phyloP scores from a whole-genome alignment of 2,797 vertebrate species.

The Anas bahamensis region DNA sequence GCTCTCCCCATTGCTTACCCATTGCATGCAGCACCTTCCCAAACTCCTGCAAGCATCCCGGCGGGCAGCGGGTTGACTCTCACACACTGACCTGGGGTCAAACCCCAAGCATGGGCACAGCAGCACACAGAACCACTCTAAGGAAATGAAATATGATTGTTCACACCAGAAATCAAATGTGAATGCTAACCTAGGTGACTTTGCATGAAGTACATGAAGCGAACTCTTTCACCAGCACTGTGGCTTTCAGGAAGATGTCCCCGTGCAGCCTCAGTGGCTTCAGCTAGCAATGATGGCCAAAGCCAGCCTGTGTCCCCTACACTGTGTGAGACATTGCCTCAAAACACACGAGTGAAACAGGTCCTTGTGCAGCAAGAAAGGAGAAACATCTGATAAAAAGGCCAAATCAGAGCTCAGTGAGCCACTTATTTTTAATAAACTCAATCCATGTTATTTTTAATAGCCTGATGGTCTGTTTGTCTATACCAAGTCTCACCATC shows the following conservation, averaged over 20 bases:
- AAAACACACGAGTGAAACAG: rapidly evolving
- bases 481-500: background rate
- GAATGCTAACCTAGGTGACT: background rate
- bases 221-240: background rate
- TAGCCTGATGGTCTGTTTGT: background rate
- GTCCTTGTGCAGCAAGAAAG: background rate
- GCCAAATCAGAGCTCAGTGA: background rate
- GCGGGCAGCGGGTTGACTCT: background rate
- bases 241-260: background rate
- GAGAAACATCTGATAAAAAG: background rate
- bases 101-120: background rate
- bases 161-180: background rate
- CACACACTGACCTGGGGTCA: background rate
- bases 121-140: rapidly evolving
- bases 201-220: background rate
- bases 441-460: background rate
- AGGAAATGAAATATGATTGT: background rate
- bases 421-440: background rate
- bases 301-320: background rate
- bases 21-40: rapidly evolving
- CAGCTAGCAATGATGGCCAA: background rate
- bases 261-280: background rate
- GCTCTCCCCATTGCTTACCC: background rate
- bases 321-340: background rate
- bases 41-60: background rate